Conservation (phyloP, 2,888 invertebrate species). For the Spatulosminthurus flaviceps region DNA sequence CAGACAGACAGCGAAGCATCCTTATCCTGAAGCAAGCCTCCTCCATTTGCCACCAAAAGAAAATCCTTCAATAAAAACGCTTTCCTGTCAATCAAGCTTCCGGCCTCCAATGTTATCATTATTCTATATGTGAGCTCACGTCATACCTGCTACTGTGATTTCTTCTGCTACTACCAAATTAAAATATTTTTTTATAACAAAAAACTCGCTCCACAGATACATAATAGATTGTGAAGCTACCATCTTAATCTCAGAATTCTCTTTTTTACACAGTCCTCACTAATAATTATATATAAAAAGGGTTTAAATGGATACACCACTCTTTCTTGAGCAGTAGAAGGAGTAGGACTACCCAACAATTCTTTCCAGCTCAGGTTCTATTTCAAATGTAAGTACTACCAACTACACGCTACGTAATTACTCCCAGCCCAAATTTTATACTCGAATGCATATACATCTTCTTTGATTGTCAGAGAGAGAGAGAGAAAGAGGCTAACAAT, state of each 20-base stretch:
- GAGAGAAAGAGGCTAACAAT: too few species aligned
- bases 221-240: neutral
- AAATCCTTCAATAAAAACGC: conserved; percentile 26
- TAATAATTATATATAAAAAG: conserved; percentile 8
- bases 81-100: conserved; percentile 55
- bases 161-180: conserved; percentile 36
- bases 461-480: too few species aligned
- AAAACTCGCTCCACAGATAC: neutral
- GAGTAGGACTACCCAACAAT: too few species aligned
- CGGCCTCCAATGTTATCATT: conserved; percentile 52
- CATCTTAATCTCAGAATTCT: neutral
- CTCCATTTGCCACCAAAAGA: neutral
- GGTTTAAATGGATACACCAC: neutral
- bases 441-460: too few species aligned
- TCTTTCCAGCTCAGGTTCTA: too few species aligned
- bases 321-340: neutral
- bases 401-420: too few species aligned
- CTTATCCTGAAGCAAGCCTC: neutral
- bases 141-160: conserved; percentile 47
- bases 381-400: too few species aligned
- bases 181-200: conserved; percentile 10
- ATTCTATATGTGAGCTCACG: conserved; percentile 54
- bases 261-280: neutral
- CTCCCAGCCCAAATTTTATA: too few species aligned
- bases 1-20: neutral